Evolutionary conservation across 2,113 vertebrate species (phyloP).

Genomic region (Ophthalmolycus amberensis): DNA sequence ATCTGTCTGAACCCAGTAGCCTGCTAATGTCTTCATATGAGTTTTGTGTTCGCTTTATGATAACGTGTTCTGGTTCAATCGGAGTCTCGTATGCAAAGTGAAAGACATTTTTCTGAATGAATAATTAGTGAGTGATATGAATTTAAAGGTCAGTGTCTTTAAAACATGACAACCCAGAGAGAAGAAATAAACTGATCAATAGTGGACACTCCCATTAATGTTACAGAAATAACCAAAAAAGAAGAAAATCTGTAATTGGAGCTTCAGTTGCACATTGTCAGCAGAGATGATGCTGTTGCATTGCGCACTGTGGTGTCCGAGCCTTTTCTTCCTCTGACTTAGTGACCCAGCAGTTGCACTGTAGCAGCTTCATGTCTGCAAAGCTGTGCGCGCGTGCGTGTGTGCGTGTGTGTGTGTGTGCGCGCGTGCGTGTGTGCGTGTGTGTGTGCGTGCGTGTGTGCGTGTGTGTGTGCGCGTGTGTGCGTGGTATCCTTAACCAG

Average conservation of each 20-base stretch:
- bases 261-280: not conserved
- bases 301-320: not conserved
- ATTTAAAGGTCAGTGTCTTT: not conserved
- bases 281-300: not conserved
- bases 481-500: not conserved
- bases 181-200: not conserved
- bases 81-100: not conserved
- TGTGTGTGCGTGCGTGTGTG: too few species aligned
- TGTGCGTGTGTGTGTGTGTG: too few species aligned
- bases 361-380: too few species aligned
- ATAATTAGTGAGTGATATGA: not conserved
- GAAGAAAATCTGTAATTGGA: not conserved
- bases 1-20: not conserved
- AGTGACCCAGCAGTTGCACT: constrained; percentile 13
- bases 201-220: not conserved
- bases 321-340: constrained; percentile 11
- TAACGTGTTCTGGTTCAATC: too few species aligned
- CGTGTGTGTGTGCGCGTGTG: too few species aligned
- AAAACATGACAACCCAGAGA: not conserved
- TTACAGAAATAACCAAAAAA: not conserved
- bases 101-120: not conserved
- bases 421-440: too few species aligned
- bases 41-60: too few species aligned
- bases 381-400: too few species aligned
- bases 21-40: too few species aligned